Conservation (phyloP, 2,797 vertebrate species). For the Sandelia bainsii region DNA sequence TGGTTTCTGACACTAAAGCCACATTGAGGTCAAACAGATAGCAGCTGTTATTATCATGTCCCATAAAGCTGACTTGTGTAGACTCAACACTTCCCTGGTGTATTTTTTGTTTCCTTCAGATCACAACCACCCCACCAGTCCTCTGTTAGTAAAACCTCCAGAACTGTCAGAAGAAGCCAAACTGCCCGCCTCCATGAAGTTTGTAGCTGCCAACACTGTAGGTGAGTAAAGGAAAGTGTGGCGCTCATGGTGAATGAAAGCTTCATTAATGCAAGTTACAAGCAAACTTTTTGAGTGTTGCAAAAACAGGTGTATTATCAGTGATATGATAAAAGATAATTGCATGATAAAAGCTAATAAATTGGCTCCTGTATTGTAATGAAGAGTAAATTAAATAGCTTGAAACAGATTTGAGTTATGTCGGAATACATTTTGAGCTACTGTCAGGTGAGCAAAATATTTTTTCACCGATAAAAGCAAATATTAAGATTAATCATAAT, state of each 20-base stretch:
- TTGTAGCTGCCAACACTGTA: slow-evolving; percentile 90
- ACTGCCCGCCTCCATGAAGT: slow-evolving; percentile 92
- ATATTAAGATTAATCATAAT: neutral
- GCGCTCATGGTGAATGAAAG: no score
- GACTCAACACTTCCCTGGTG: neutral
- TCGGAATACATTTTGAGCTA: no score
- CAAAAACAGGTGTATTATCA: no score
- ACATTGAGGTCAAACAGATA: neutral
- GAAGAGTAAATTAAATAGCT: no score
- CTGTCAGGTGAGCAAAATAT: no score
- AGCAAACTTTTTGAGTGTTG: no score
- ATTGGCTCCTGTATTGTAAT: no score
- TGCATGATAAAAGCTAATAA: no score
- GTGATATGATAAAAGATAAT: no score
- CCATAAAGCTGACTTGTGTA: neutral
- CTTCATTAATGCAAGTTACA: no score
- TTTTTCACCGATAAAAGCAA: no score
- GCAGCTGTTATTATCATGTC: neutral
- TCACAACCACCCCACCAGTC: slow-evolving; percentile 94
- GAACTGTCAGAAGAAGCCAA: slow-evolving; percentile 95
- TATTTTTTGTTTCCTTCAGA: slow-evolving; percentile 77
- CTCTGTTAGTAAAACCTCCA: slow-evolving; percentile 90
- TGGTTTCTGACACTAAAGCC: neutral
- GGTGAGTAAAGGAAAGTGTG: slow-evolving; percentile 84
- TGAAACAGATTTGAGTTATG: no score